Conservation (phyloP, 2,888 invertebrate species). For the Arctia plantaginis region DNA sequence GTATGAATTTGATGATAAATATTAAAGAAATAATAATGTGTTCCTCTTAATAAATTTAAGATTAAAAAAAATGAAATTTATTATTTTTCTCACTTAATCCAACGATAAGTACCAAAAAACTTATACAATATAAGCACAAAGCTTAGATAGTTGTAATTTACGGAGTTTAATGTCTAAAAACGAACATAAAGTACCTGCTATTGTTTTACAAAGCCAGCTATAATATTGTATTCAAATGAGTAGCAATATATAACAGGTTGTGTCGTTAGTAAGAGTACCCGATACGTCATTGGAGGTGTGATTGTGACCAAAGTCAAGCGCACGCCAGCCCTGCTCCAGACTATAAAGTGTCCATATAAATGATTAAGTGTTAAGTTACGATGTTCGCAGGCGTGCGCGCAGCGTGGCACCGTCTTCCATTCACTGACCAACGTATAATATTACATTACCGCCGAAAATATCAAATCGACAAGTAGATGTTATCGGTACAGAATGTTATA, state of each 20-base stretch:
- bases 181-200: conserved; percentile 16
- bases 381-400: conserved; percentile 76
- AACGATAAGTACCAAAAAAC: neutral
- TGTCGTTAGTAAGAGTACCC: conserved; percentile 38
- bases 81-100: neutral
- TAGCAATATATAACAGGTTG: conserved; percentile 42
- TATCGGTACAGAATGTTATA: conserved; percentile 83
- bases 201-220: conserved; percentile 21
- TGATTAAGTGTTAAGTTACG: conserved; percentile 86
- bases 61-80: too few relatives aligned
- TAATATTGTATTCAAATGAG: conserved; percentile 49
- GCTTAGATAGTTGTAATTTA: conserved; percentile 6
- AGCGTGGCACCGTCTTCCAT: conserved; percentile 79
- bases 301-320: conserved; percentile 49
- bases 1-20: neutral
- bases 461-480: conserved; percentile 85
- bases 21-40: neutral
- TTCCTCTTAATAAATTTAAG: neutral
- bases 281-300: conserved; percentile 43
- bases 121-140: neutral
- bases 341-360: conserved; percentile 81
- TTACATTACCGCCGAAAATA: conserved; percentile 85
- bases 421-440: conserved; percentile 76
- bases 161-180: conserved; percentile 9
- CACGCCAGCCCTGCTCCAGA: conserved; percentile 56